Evolutionary conservation across 2,888 invertebrate species (phyloP).

Genomic region (Mythimna pallens): DNA sequence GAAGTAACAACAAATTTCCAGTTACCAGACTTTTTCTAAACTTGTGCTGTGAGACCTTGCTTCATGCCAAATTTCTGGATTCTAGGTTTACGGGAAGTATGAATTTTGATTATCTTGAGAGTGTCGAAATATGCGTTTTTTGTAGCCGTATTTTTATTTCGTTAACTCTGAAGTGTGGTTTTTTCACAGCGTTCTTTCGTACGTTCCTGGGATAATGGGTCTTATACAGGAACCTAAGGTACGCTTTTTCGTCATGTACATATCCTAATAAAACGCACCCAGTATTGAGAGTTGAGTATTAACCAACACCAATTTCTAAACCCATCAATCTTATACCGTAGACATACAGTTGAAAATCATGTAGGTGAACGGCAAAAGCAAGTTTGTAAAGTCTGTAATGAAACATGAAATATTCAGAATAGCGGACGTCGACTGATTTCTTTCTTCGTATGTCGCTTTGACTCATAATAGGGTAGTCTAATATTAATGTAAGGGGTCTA

Average conservation of each 20-base stretch:
- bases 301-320: neutral
- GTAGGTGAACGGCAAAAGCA: constrained; percentile 5
- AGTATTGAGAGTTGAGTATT: constrained; percentile 37
- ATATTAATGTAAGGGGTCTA: constrained; percentile 67
- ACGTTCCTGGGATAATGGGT: no score
- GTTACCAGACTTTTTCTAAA: no score
- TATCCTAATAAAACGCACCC: neutral
- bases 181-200: no score
- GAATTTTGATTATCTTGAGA: no score
- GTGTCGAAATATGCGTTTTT: no score
- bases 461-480: constrained; percentile 71
- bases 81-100: no score
- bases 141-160: no score
- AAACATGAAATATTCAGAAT: constrained; percentile 74
- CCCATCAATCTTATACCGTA: neutral
- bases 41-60: no score
- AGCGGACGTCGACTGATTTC: constrained; percentile 70
- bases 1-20: no score
- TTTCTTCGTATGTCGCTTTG: constrained; percentile 70
- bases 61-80: no score
- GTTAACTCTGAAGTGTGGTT: no score
- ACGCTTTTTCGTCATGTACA: neutral
- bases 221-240: no score
- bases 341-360: constrained; percentile 27
- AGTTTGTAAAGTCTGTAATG: constrained; percentile 65